Evolutionary conservation across 2,113 vertebrate genomes (phyloP), one percentile per base, ranked within the genome.

Genomic region (Lepidothrix coronata): DNA sequence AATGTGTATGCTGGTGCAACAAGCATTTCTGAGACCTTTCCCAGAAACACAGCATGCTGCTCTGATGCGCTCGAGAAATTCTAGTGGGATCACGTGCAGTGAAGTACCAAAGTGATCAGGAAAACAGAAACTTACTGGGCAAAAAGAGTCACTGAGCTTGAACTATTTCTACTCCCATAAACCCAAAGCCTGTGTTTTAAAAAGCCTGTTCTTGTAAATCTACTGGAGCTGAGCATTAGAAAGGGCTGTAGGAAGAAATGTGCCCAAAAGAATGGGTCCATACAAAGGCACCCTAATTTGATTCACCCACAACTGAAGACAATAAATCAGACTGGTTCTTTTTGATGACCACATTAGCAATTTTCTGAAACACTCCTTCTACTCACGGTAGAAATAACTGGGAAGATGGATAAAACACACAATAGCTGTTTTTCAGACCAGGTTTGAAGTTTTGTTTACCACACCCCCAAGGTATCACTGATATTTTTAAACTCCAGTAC

Each of bases 1-100:
- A 23, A 7, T 8, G 2, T 0, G 0, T 5, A 1, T 1, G 4
- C 23, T 61, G 24, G 4, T 35, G 28, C 9, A 8, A 2, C 9
- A 33, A 52, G 31, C 21, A 0, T 10, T 17, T 20, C 19, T 4
- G 62, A 31, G 72, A 9, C 41, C 21, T 15, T 33, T 37, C 31
- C 21, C 18, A 18, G 33, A 76, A 55, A 12, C 16, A 0, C 3
- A 0, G 16, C 14, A 1, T 21, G 39, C 10, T 4, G 1, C 22
- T 17, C 11, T 3, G 18, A 3, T 33, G 33, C 35, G 41, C 54
- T 58, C 0, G 0, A 37, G n/a, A 62, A 27, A 70, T 63, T 30
- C 66, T 39, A 8, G 20, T 12, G 30, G 58, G 14, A 20, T 52
- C 6, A 1, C 0, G 3, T 18, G 12, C n/a, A 10, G 4, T 9